Percentiles rank a stretch among this genome's conserved stretches.
Evolutionary conservation across 2,113 vertebrate species (phyloP).

Genomic region (Blennius ocellaris): DNA sequence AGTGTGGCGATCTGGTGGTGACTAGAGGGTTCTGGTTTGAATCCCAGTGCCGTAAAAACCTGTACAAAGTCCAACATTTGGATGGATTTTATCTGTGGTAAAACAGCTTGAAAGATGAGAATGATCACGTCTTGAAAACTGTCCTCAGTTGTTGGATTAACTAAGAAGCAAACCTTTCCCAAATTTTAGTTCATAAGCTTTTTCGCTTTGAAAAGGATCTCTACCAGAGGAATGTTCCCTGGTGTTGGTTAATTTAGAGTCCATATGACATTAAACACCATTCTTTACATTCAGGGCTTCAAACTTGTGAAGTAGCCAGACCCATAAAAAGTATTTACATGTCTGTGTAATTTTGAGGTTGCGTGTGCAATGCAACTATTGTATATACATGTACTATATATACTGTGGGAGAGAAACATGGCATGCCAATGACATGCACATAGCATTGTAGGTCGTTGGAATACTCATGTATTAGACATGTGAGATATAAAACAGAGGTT

Average conservation of each 20-base stretch:
- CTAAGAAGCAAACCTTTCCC: too few species aligned
- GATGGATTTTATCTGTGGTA: too few species aligned
- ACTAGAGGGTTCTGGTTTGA: too few species aligned
- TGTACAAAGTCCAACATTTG: too few species aligned
- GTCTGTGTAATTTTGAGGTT: neutral
- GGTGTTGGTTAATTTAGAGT: slow-evolving; percentile 3
- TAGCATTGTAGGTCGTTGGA: neutral
- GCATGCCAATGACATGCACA: neutral
- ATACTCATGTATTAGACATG: neutral
- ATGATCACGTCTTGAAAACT: too few species aligned
- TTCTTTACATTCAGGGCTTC: neutral
- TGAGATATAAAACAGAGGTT: neutral
- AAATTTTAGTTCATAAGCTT: too few species aligned
- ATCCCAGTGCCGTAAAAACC: too few species aligned
- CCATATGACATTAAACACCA: neutral
- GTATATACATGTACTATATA: too few species aligned
- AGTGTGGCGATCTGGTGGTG: too few species aligned
- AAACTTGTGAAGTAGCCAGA: neutral
- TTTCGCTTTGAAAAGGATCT: too few species aligned
- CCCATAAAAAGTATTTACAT: neutral
- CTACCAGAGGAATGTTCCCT: neutral
- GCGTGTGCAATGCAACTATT: neutral
- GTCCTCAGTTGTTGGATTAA: too few species aligned
- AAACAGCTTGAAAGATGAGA: too few species aligned
- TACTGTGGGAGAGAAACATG: slow-evolving; percentile 1